phyloP scores from a whole-genome alignment of 2,888 invertebrate genomes.

The Drosophila falleni region DNA sequence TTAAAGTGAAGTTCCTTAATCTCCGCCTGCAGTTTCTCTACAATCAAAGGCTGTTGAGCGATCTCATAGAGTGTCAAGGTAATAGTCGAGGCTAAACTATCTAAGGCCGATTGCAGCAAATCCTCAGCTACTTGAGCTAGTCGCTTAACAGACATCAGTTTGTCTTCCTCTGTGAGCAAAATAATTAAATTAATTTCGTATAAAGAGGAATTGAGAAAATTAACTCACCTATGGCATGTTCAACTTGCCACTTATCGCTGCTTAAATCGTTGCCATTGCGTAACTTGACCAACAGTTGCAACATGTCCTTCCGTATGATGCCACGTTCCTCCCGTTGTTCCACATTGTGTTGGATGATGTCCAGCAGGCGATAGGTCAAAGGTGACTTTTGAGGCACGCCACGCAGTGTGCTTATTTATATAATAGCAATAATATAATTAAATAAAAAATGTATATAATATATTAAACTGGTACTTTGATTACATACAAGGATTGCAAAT shows the following conservation, averaged over 20 bases:
- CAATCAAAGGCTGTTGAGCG: constrained; percentile 84
- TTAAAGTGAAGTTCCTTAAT: constrained; percentile 61
- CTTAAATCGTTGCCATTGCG: constrained; percentile 82
- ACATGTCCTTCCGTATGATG: constrained; percentile 85
- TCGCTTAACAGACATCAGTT: constrained; percentile 76
- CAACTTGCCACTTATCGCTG: constrained; percentile 78
- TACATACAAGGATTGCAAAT: constrained; percentile 73
- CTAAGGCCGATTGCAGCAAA: constrained; percentile 74
- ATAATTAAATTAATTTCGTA: background rate
- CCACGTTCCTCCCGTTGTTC: constrained; percentile 84
- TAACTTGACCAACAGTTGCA: constrained; percentile 86
- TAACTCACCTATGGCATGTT: constrained; percentile 65
- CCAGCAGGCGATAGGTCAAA: constrained; percentile 74
- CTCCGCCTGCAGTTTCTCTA: constrained; percentile 84
- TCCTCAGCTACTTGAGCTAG: constrained; percentile 80
- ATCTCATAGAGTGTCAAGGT: constrained; percentile 85
- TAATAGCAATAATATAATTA: background rate
- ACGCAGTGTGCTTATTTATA: constrained; percentile 63
- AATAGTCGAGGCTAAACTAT: constrained; percentile 85
- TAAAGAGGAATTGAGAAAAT: rapidly evolving
- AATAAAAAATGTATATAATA: background rate
- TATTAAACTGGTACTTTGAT: background rate
- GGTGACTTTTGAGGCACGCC: constrained; percentile 72
- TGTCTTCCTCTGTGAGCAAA: constrained; percentile 69
- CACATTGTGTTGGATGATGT: constrained; percentile 84